Conservation (phyloP, 2,888 invertebrate genomes). For the Portevinia maculata region DNA sequence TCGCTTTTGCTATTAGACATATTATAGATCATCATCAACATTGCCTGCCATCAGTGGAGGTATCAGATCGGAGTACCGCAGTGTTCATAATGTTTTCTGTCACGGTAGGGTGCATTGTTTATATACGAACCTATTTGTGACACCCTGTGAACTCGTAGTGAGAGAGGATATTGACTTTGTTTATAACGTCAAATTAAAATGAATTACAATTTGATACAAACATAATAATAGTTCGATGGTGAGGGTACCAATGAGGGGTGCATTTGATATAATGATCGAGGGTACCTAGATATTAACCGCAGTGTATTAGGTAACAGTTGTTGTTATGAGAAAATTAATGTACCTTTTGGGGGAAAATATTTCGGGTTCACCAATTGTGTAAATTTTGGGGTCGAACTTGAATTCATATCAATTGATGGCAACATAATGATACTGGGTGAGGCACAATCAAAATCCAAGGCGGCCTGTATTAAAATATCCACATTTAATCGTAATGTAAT, state of each 20-base stretch:
- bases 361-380: too few species aligned
- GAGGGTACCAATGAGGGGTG: conserved; percentile 15
- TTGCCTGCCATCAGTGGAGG: conserved; percentile 34
- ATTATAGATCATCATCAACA: conserved; percentile 49
- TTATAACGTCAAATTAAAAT: conserved; percentile 6
- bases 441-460: too few species aligned
- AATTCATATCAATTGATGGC: too few species aligned
- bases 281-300: not conserved
- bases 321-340: not conserved
- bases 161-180: conserved; percentile 21
- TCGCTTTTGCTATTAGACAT: conserved; percentile 1
- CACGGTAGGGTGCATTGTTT: conserved; percentile 59
- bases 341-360: too few species aligned
- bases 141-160: conserved; percentile 33
- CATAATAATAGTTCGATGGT: conserved; percentile 18
- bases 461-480: too few species aligned
- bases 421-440: too few species aligned
- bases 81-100: conserved; percentile 34
- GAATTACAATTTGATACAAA: conserved; percentile 4
- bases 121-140: conserved; percentile 32
- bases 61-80: conserved; percentile 14
- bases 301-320: conserved; percentile 13
- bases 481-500: too few species aligned
- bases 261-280: conserved; percentile 10
- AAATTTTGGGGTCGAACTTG: too few species aligned